Percentiles rank a stretch among this genome's conserved stretches.
Conservation (phyloP, 2,113 vertebrate genomes). For the Dicentrarchus labrax region DNA sequence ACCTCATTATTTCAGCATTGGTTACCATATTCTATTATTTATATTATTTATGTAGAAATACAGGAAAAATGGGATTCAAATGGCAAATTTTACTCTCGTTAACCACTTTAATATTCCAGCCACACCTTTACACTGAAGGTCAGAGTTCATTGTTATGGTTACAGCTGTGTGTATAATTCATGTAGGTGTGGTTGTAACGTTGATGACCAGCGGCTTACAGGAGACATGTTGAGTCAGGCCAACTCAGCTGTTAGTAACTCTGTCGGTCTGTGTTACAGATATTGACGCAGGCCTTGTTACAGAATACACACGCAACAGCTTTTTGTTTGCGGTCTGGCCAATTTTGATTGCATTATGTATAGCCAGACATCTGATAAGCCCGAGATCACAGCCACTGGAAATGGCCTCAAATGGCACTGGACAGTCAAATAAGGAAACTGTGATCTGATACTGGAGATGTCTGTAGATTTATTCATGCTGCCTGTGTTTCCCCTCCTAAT, state of each 20-base stretch:
- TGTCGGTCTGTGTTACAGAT: conserved; percentile 47
- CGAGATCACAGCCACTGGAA: conserved; percentile 55
- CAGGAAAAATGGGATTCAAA: too few species aligned
- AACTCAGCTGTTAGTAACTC: conserved; percentile 39
- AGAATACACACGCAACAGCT: conserved; percentile 45
- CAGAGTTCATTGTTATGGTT: conserved; percentile 48
- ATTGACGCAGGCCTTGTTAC: conserved; percentile 41
- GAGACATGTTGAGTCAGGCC: conserved; percentile 29
- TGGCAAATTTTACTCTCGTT: too few species aligned
- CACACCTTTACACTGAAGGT: conserved; percentile 25
- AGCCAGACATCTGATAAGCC: conserved; percentile 69
- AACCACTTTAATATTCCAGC: background rate
- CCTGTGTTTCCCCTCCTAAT: conserved; percentile 3
- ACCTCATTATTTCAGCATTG: too few species aligned
- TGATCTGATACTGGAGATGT: conserved; percentile 57
- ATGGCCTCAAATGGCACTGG: conserved; percentile 51
- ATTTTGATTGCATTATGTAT: conserved; percentile 75
- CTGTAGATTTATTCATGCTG: conserved; percentile 13
- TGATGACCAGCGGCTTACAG: conserved; percentile 30
- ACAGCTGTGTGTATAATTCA: conserved; percentile 61
- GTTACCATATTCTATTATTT: too few species aligned
- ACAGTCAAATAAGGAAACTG: conserved; percentile 33
- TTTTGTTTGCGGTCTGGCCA: conserved; percentile 58
- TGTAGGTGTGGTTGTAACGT: conserved; percentile 28
- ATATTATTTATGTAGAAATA: too few species aligned